A percentile compares a stretch with the other conserved stretches of the same genome.
Conservation (phyloP, 2,113 vertebrate species). For the Centropus unirufus region DNA sequence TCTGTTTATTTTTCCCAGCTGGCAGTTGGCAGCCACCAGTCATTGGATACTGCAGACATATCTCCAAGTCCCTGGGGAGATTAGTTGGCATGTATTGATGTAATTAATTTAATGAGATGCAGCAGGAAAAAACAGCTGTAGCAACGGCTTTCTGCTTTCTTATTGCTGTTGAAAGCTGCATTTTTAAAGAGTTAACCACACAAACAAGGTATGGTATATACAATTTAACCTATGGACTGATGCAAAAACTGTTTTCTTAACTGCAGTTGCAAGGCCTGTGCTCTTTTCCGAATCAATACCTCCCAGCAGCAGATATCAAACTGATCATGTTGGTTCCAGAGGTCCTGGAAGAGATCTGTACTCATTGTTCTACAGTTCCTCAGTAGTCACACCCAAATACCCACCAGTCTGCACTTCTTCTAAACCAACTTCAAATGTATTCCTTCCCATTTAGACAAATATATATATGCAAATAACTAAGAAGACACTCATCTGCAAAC, state of each 20-base stretch:
- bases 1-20: not conserved
- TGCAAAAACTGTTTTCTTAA: not conserved
- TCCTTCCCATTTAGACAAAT: not conserved
- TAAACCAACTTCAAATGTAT: not conserved
- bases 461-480: not conserved
- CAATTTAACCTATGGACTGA: not conserved
- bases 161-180: not conserved
- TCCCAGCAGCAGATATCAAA: not conserved
- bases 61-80: not conserved
- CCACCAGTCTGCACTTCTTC: not conserved
- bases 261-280: not conserved
- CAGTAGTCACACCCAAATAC: not conserved
- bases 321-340: not conserved
- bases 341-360: not conserved
- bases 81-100: not conserved
- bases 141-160: not conserved
- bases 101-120: slow-evolving; percentile 9
- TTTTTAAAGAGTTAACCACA: not conserved
- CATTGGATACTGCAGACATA: not conserved
- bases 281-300: not conserved
- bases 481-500: not conserved
- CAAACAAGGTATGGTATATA: not conserved
- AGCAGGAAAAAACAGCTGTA: not conserved
- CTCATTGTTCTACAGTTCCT: not conserved
- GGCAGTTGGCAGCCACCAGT: not conserved